A percentile compares a stretch with the other conserved stretches of the same genome.
These are phyloP conservation scores for Cairina moschata DNA, from an alignment of 2,113 vertebrate genomes.

Conservation along the genomic window DNA sequence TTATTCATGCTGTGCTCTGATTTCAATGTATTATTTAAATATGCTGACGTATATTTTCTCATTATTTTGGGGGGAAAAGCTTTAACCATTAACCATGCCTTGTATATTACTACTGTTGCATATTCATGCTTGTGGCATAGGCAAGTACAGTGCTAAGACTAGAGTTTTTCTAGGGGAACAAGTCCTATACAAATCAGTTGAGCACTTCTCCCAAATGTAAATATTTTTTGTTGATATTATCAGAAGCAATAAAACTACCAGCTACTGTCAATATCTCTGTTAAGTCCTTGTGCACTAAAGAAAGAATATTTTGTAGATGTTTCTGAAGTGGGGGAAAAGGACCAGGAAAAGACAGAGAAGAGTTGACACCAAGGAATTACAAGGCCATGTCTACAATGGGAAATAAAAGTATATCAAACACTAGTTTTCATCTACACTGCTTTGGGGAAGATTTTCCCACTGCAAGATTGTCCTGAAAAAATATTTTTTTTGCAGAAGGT, in stretches of 20 bases:
- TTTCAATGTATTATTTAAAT: slow-evolving; percentile 63
- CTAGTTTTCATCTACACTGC: not conserved
- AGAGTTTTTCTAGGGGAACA: not conserved
- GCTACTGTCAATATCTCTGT: not conserved
- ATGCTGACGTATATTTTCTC: slow-evolving; percentile 56
- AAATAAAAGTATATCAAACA: not conserved
- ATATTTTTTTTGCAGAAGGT: not conserved
- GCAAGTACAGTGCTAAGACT: not conserved
- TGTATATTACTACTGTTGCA: slow-evolving; percentile 25
- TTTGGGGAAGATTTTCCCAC: not conserved
- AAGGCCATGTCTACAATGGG: not conserved
- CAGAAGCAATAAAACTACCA: slow-evolving; percentile 1
- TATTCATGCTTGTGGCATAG: not conserved
- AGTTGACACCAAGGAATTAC: not conserved
- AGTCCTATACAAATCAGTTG: not conserved
- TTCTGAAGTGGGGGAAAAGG: not conserved
- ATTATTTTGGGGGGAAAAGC: not conserved
- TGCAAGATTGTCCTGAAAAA: fast-evolving
- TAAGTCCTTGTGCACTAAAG: not conserved
- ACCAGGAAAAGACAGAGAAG: not conserved
- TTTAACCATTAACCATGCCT: slow-evolving; percentile 41
- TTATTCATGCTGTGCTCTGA: slow-evolving; percentile 45
- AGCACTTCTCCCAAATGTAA: not conserved
- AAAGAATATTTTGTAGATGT: not conserved
- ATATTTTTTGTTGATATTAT: not conserved